A percentile compares a stretch with the other conserved stretches of the same genome.
These are phyloP conservation scores for Pristionchus entomophagus DNA, from an alignment of 2,888 invertebrate genomes.

Conservation along the genomic window DNA sequence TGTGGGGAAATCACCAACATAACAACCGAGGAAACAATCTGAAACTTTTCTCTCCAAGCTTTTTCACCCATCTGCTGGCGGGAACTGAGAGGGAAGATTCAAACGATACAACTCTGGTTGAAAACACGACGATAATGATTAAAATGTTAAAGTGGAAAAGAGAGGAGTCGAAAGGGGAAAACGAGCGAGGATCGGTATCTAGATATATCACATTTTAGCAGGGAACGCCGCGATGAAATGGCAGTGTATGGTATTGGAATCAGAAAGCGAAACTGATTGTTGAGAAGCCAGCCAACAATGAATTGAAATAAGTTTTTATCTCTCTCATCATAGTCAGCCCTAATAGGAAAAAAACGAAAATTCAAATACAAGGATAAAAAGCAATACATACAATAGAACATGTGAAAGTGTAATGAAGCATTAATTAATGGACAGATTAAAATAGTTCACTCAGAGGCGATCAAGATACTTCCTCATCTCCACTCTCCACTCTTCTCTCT, in stretches of 20 bases:
- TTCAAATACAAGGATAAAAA: not conserved
- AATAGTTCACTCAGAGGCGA: not conserved
- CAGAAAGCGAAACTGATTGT: not conserved
- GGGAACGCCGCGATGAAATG: not conserved
- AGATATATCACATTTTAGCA: no score
- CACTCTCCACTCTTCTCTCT: slow-evolving; percentile 42
- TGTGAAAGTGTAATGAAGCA: no score
- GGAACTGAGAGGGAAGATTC: no score
- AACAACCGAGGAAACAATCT: no score
- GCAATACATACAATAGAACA: not conserved
- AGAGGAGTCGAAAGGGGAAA: no score
- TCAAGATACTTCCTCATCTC: not conserved
- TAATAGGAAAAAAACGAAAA: not conserved
- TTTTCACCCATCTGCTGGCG: no score
- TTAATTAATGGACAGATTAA: not conserved
- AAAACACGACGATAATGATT: no score
- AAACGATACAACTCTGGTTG: no score
- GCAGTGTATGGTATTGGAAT: not conserved
- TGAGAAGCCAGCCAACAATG: not conserved
- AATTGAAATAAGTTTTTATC: not conserved
- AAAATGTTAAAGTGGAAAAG: not conserved
- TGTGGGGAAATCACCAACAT: no score
- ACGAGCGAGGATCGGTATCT: no score
- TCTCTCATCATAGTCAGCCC: not conserved
- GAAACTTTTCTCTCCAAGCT: no score